phyloP scores from a whole-genome alignment of 1,140 invertebrate species.

The Neocloeon triangulifer region DNA sequence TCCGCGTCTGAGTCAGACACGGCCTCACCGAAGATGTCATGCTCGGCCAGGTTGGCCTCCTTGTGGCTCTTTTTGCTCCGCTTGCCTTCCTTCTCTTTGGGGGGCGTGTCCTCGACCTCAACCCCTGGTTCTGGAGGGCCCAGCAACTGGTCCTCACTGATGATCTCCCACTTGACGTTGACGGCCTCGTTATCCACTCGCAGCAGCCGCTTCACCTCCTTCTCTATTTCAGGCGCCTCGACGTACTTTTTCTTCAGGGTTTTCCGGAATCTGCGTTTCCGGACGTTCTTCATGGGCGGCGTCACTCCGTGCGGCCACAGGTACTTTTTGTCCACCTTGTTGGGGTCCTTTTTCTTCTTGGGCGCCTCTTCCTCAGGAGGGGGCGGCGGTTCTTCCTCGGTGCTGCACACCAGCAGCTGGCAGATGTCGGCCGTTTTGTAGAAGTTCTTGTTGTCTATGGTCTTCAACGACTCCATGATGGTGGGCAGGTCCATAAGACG shows the following conservation, averaged over 20 bases:
- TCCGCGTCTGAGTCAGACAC: constrained; percentile 21
- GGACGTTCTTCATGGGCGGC: constrained; percentile 84
- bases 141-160: constrained; percentile 68
- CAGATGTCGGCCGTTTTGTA: constrained; percentile 95
- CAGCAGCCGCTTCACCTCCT: constrained; percentile 80
- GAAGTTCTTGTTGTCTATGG: constrained; percentile 87
- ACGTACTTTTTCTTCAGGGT: constrained; percentile 92
- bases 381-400: constrained; percentile 58
- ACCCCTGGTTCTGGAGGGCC: constrained; percentile 27
- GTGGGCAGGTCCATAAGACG: constrained; percentile 85
- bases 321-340: constrained; percentile 87
- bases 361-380: constrained; percentile 50
- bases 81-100: constrained; percentile 15
- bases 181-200: constrained; percentile 55
- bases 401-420: constrained; percentile 71
- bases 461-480: constrained; percentile 83
- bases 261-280: constrained; percentile 80
- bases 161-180: constrained; percentile 73
- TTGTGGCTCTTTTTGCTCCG: constrained; percentile 1
- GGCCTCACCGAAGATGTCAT: constrained; percentile 61
- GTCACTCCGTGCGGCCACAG: constrained; percentile 84
- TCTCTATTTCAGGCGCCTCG: constrained; percentile 94
- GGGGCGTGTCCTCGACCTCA: constrained; percentile 27
- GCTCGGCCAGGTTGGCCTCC: constrained; percentile 27
- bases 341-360: constrained; percentile 79